These are phyloP conservation scores for Pavo muticus DNA, from an alignment of 2,113 vertebrate species.

Conservation along the genomic window DNA sequence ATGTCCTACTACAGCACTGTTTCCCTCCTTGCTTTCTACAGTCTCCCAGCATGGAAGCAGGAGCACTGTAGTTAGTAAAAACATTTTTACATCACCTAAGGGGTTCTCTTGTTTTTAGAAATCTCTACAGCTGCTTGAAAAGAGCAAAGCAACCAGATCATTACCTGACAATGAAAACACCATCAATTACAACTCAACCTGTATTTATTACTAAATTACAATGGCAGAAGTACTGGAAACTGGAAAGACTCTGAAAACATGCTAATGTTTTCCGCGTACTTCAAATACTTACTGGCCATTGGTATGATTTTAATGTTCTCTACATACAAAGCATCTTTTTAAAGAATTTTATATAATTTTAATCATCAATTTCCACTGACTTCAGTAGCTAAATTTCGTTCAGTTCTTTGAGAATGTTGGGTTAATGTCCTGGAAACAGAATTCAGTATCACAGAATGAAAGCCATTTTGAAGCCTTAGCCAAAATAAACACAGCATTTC, in stretches of 20 bases:
- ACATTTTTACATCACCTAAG: background rate
- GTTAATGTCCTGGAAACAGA: slow-evolving; percentile 60
- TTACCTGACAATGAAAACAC: background rate
- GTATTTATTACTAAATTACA: background rate
- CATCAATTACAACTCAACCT: background rate
- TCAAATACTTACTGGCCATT: background rate
- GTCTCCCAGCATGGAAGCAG: too few species aligned
- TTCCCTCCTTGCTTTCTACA: background rate
- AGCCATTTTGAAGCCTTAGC: slow-evolving; percentile 48
- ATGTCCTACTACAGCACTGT: background rate
- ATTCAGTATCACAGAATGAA: slow-evolving; percentile 56
- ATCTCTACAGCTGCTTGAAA: background rate
- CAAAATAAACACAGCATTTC: slow-evolving; percentile 60
- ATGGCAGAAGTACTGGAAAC: background rate
- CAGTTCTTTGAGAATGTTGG: slow-evolving; percentile 32
- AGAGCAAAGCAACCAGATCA: background rate
- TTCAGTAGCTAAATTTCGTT: slow-evolving; percentile 38
- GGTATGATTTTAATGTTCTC: background rate
- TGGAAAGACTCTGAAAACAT: background rate
- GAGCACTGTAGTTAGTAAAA: background rate
- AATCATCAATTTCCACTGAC: background rate
- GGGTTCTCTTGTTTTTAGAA: background rate
- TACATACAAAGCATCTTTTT: background rate
- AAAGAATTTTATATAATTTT: background rate
- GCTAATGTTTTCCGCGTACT: background rate